Evolutionary conservation across 2,113 vertebrate genomes (phyloP), one percentile per base, ranked within the genome.

Genomic region (Sclerurus mexicanus): DNA sequence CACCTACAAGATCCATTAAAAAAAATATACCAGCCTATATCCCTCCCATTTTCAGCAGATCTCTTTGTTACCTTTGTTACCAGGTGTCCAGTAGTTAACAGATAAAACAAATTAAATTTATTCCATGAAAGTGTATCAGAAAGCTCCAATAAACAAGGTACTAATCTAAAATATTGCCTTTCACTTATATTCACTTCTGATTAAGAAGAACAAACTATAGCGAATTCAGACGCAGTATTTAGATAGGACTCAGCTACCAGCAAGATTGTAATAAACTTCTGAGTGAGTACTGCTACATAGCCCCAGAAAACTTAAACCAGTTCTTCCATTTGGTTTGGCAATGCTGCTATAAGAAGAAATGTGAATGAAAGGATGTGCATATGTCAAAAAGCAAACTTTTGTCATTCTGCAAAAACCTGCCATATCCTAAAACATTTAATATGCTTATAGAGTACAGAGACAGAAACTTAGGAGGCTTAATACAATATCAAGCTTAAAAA

Each of bases 391-490:
- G 17, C 6, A 90, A 66, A 66, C 74, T 63, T 30, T 44, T 73
- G 46, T 84, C 17, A 28, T 39, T 77, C 42, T 78, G 20, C 73
- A 74, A 6, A 77, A 64, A 75, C 42, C 37, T 5, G 7, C 12
- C 39, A 46, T 16, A 44, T 15, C 31, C 69, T 68, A 66, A 74
- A 81, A 79, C 14, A 56, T 49, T 42, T 68, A 59, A 56, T 37
- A 80, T 0, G 0, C 27, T 69, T 64, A 23, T 0, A 80, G 37
- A 66, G 30, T 16, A n/a, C 12, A 77, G 15, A 62, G 28, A 56
- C 9, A 40, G 15, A 80, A 83, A 69, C 3, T 53, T 68, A 37
- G 16, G 17, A 90, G 20, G 69, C 23, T 67, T 89, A 52, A 68
- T 33, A 68, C 4, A 84, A 37, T 30, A 58, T 37, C 37, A 60